Evolutionary conservation across 2,797 vertebrate species (phyloP), one percentile per base, ranked within the genome.

Genomic region (Cyprinodon diabolis): DNA sequence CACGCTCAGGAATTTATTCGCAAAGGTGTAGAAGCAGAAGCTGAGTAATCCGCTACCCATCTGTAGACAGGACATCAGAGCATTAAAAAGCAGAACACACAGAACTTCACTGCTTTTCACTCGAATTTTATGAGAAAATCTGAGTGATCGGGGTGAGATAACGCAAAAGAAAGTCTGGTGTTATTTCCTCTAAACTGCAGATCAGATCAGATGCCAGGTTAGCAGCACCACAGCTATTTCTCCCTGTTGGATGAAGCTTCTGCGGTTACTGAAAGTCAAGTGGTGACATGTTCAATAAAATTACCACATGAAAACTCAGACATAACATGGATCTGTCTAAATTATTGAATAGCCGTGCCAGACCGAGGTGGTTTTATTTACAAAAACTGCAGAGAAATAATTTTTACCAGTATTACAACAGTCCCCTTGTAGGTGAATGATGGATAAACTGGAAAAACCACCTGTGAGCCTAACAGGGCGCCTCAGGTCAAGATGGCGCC

Each of bases 11-110:
- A 95, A 96, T 91, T 99, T 99, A 93, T 99, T 97, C 94, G 98
- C 95, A 90, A 99, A 99, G 66, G 97, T 99, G 90, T 97, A 96
- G 96, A 99, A 98, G 95, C 98, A 99, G 95, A 97, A 98, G 93
- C 91, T 96, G 91, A 99, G 96, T 81, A 99, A 96, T 82, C 95
- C 97, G 69, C 97, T 97, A 78, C 97, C 98, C 94, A 99, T 95
- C 98, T 99, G 94, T 55, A 25, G 21, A 84, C 14, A 71, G 19
- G 56, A 70, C 12, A 68, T 23, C 13, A 47, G 15, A 12, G 21
- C 60, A 1, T 62, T 35, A 62, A 11, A 30, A 30, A 40, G 19
- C 4, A 14, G 15, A 35, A 37, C 30, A 12, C 60, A n/a, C 35
- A 43, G 0, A 63, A n/a, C 35, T 43, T 63, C 11, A 3, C 21